Percentiles rank a stretch among this genome's conserved stretches.
These are phyloP conservation scores for Mirounga angustirostris DNA, from an alignment of 2,113 vertebrate genomes.

Conservation along the genomic window DNA sequence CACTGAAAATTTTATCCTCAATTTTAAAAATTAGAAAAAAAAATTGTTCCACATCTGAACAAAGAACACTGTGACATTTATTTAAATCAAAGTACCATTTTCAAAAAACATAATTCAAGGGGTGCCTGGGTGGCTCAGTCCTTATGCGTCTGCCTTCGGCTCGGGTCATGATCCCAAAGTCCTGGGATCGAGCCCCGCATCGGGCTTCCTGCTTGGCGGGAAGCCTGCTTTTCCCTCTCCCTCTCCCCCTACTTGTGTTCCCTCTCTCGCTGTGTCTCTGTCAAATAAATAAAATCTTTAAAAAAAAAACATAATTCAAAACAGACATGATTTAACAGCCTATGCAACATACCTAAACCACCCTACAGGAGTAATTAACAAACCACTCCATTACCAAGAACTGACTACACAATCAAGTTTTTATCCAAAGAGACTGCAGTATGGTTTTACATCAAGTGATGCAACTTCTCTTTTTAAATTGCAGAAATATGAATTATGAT, in stretches of 20 bases:
- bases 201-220: too few species aligned
- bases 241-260: too few species aligned
- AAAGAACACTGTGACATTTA: not conserved
- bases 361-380: not conserved
- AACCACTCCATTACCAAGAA: not conserved
- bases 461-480: not conserved
- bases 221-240: too few species aligned
- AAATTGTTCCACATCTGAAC: not conserved
- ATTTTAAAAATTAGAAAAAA: constrained; percentile 1
- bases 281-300: too few species aligned
- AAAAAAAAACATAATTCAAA: not conserved
- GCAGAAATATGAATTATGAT: not conserved
- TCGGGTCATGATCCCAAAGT: too few species aligned
- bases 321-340: not conserved
- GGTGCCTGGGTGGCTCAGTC: too few species aligned
- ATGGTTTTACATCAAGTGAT: not conserved
- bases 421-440: not conserved
- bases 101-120: constrained; percentile 30
- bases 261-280: too few species aligned
- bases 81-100: constrained; percentile 15
- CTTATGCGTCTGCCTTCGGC: too few species aligned
- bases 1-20: not conserved
- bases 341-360: not conserved
- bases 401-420: not conserved
- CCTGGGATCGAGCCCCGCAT: too few species aligned